Conservation (phyloP, 2,113 vertebrate genomes). For the Atherinomorus stipes region DNA sequence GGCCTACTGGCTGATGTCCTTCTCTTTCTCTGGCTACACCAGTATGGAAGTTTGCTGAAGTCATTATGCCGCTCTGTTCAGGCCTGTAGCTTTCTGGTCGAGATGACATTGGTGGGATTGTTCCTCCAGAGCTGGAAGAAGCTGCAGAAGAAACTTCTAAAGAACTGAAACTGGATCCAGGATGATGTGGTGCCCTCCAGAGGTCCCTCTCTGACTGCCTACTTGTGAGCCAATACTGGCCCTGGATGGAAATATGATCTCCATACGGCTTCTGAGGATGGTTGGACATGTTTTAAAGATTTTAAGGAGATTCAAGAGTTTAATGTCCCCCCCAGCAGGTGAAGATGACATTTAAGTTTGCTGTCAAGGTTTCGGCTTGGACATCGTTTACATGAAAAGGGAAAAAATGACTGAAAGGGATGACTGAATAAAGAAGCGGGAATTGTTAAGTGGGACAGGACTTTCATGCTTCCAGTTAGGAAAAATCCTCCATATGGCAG, state of each 20-base stretch:
- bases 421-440: background rate
- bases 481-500: background rate
- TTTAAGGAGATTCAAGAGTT: background rate
- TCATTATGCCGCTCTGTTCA: background rate
- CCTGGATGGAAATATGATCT: background rate
- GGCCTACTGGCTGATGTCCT: background rate
- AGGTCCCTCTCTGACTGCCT: background rate
- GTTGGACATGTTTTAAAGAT: background rate
- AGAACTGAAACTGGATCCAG: background rate
- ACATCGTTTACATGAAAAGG: too few species aligned
- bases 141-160: background rate
- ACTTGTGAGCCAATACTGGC: background rate
- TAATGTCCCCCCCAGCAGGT: background rate
- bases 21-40: background rate
- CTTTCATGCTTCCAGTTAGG: background rate
- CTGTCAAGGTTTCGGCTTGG: background rate
- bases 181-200: background rate
- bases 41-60: background rate
- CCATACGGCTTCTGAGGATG: background rate
- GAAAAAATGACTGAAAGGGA: background rate
- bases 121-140: background rate
- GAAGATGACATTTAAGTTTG: background rate
- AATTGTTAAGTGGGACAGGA: too few species aligned
- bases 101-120: background rate
- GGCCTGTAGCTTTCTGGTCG: background rate